Evolutionary conservation across 2,888 invertebrate species (phyloP).

Genomic region (Calameuta pallipes): DNA sequence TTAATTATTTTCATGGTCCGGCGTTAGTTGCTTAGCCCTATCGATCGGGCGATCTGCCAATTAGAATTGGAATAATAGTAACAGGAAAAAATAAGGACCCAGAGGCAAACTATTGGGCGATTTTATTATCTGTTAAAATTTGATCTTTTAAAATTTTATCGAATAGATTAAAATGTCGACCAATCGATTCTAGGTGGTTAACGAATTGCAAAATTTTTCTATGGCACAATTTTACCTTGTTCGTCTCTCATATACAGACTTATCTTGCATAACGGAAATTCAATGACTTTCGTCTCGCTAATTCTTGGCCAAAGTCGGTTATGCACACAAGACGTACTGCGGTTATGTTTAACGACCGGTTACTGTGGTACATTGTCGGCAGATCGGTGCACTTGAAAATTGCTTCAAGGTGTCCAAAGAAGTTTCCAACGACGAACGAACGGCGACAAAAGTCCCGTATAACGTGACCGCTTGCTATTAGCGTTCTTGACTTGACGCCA

Average conservation of each 20-base stretch:
- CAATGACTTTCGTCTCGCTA: not conserved
- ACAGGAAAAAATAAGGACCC: not conserved
- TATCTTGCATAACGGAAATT: not conserved
- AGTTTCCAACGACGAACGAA: not conserved
- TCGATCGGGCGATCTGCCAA: not conserved
- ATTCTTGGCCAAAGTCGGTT: not conserved
- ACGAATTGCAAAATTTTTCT: not conserved
- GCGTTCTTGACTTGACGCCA: not conserved
- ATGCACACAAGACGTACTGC: not conserved
- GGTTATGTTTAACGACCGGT: not conserved
- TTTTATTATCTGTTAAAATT: not conserved
- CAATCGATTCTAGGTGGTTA: not conserved
- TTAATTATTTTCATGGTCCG: conserved; percentile 46
- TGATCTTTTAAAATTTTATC: not conserved
- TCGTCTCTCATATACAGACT: not conserved
- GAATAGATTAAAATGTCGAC: not conserved
- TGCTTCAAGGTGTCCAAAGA: not conserved
- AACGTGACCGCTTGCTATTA: not conserved
- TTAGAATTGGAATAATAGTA: not conserved
- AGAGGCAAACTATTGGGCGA: not conserved
- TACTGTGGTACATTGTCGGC: not conserved
- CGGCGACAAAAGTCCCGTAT: not conserved
- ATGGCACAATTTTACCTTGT: not conserved
- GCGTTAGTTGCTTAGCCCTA: not conserved
- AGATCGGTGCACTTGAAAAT: not conserved